Base-by-base conservation (phyloP, 2,888 invertebrate species). In the Caenorhabditis imperialis region DNA sequence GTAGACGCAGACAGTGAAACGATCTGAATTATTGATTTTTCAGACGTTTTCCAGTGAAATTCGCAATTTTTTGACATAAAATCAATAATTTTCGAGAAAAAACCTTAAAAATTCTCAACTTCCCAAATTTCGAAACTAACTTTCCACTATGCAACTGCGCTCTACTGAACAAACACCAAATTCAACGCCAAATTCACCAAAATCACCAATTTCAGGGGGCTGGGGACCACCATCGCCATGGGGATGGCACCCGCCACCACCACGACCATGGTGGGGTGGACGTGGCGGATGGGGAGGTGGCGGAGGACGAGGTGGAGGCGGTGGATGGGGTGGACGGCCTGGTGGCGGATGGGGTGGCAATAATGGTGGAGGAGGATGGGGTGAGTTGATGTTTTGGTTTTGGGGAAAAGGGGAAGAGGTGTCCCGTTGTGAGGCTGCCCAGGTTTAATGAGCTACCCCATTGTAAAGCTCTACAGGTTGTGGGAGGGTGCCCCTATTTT, bases 151-250 rank as follows among this genome's bases (percentile, higher is more conserved):
- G n/a, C n/a, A n/a, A n/a, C n/a, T n/a, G n/a, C n/a, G n/a, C n/a
- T n/a, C n/a, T n/a, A n/a, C n/a, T n/a, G n/a, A n/a, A n/a, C n/a
- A n/a, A n/a, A n/a, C n/a, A n/a, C n/a, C n/a, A n/a, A n/a, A 37
- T 30, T 8, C 16, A 44, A 33, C 42, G 20, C n/a, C 0, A 22
- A 37, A 38, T 38, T 16, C 1, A 12, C 18, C 7, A 6, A 27
- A 16, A 7, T 27, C 25, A 1, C 22, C 4, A 30, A 35, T 60
- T 70, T 30, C 37, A 71, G 70, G 61, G 55, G 70, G 70, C 14
- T 71, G 55, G 53, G 58, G 67, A 42, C 50, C 44, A 38, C 69
- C 67, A 48, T 25, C 57, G 8, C 67, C 67, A 22, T 51, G 67
- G 51, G 57, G 57, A 37, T 58, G 50, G 42, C 22, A 55, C 40